Evolutionary conservation across 2,113 vertebrate species (phyloP), one percentile per base, ranked within the genome.

Genomic region (Collichthys lucidus): DNA sequence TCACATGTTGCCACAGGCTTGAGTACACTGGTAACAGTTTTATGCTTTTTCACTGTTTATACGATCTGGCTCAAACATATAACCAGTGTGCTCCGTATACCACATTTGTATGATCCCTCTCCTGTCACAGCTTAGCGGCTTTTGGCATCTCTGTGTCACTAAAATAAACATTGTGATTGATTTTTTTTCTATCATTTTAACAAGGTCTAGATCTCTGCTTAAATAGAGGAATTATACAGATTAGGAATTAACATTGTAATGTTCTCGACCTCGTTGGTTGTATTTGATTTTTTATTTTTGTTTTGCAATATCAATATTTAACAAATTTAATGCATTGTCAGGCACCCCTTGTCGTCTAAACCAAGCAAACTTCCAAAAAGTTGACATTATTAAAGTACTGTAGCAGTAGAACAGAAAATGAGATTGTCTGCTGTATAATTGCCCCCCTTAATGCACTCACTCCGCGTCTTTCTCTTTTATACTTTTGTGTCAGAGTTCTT

Each of bases 341-440:
- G 79, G 26, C 64, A 69, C 42, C 10, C n/a, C 49, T 81, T 42
- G 26, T 73, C 7, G 8, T 82, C 56, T 42, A 22, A 50, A 78
- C 40, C 79, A 60, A 81, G 64, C 29, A 31, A 83, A 78, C 59
- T 77, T 83, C 31, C 57, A 15, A 78, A 40, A 76, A 83, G 70
- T 68, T 35, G 26, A 66, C 4, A 80, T 77, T 77, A 77, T 69
- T 77, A 17, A 47, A 64, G 24, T 17, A 22, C 11, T 55, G 8
- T 20, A 52, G 70, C 62, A 72, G 74, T 47, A 29, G 56, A 75
- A 57, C 42, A 64, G 73, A 59, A 85, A 81, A 87, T 78, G 2
- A 72, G 80, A 68, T 65, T 62, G 55, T 59, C 53, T 76, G 55
- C 76, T 80, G 80, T 81, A 64, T 86, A 87, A 86, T 90, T 77